Evolutionary conservation across 1,140 invertebrate species (phyloP), one percentile per base, ranked within the genome.

Genomic region (Bombus sylvicola): DNA sequence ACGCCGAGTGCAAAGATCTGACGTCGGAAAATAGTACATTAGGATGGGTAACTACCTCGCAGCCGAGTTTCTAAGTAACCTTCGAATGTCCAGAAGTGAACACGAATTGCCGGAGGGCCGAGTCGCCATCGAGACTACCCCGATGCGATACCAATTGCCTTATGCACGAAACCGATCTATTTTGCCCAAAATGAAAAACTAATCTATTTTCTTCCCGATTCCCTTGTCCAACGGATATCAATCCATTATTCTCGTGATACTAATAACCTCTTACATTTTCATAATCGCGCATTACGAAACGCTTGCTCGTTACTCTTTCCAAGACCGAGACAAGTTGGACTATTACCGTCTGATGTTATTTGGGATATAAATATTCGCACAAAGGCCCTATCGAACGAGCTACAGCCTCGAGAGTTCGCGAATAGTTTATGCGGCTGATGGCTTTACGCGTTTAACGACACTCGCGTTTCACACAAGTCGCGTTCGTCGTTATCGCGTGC

Each of bases 1-100:
- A 90, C 81, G 88, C 80, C 88, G 71, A 77, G 83, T 71, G 68
- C 78, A 68, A 86, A 81, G 79, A 88, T 86, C 69, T 80, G 31
- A 53, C 68, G 57, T 47, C 47, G 77, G 81, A 83, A 89, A 89
- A 89, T 83, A 86, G 59, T 76, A 72, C 62, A 80, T 13, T n/a
- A 68, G 64, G 68, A 81, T 53, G 47, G 69, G 41, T 59, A 89
- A 87, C 85, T 80, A 83, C 41, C 72, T 62, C 72, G 84, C 74
- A 72, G 68, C 37, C 76, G 76, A 86, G 83, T 86, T 79, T 66
- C 87, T 64, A 80, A 86, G 43, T 86, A 83, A 86, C 75, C 79
- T 89, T 86, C 76, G 77, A 64, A 47, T 69, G 83, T 79, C 83
- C 62, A 53, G 77, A 59, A 57, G 68, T 4, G 71, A 53, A 68